phyloP scores from a whole-genome alignment of 2,113 vertebrate genomes.

The Catagonus wagneri region DNA sequence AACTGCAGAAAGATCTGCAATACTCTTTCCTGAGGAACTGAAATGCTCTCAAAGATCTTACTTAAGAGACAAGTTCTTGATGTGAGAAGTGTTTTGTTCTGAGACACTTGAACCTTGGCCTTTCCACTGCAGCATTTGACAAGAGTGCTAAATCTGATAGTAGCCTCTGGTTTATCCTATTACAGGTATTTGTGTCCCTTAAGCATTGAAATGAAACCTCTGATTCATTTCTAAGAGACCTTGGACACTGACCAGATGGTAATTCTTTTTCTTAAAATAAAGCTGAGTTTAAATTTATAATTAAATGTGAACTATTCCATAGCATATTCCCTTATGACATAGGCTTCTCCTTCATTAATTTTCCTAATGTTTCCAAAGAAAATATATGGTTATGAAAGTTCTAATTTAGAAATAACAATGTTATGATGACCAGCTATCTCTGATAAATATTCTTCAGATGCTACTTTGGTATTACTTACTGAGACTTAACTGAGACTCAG shows the following conservation, averaged over 20 bases:
- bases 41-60: conserved; percentile 32
- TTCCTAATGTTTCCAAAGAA: background rate
- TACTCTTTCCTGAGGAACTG: background rate
- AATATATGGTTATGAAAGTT: background rate
- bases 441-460: background rate
- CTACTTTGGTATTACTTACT: background rate
- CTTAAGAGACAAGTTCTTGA: conserved; percentile 59
- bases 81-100: conserved; percentile 62
- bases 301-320: background rate
- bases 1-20: background rate
- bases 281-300: conserved; percentile 48
- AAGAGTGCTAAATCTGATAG: conserved; percentile 57
- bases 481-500: background rate
- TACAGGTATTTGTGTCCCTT: conserved; percentile 57
- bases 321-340: background rate
- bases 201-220: conserved; percentile 50
- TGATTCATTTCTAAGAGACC: conserved; percentile 57
- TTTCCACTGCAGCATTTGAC: conserved; percentile 67
- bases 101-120: conserved; percentile 64
- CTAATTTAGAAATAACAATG: background rate
- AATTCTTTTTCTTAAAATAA: conserved; percentile 47
- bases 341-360: background rate
- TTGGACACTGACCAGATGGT: conserved; percentile 30
- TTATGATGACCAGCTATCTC: background rate
- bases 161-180: conserved; percentile 56